These are phyloP conservation scores for Odontomachus brunneus DNA, from an alignment of 1,140 invertebrate genomes.

Conservation along the genomic window DNA sequence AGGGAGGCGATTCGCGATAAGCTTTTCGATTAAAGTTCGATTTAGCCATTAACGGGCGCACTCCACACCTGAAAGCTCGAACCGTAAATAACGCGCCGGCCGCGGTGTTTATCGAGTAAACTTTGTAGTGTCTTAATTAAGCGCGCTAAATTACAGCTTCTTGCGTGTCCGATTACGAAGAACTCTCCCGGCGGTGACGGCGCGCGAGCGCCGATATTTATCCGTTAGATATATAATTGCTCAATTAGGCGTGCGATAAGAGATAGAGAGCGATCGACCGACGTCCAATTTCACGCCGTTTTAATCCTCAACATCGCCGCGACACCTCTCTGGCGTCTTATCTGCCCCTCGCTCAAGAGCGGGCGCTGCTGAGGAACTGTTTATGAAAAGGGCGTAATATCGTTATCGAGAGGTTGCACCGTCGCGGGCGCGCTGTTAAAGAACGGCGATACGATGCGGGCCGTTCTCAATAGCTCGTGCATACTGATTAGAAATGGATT, in stretches of 20 bases:
- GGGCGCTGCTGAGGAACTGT: not conserved
- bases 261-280: conserved; percentile 2
- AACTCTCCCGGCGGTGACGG: not conserved
- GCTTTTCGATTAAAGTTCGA: conserved; percentile 46
- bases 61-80: not conserved
- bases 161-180: conserved; percentile 29
- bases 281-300: conserved; percentile 39
- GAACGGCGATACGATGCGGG: not conserved
- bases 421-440: not conserved
- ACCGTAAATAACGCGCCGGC: conserved; percentile 22
- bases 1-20: not conserved
- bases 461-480: conserved; percentile 1
- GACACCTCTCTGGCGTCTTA: not conserved
- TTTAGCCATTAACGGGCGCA: conserved; percentile 16
- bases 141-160: conserved; percentile 1
- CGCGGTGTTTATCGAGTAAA: conserved; percentile 30
- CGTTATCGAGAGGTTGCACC: not conserved
- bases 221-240: conserved; percentile 15
- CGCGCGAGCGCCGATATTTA: not conserved
- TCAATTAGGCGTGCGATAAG: conserved; percentile 40
- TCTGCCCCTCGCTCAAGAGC: not conserved
- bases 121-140: conserved; percentile 38
- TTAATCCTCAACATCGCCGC: conserved; percentile 32
- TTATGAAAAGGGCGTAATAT: conserved; percentile 26
- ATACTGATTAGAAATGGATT: conserved; percentile 46